Evolutionary conservation across 1,140 invertebrate species (phyloP), one percentile per base, ranked within the genome.

Genomic region (Bicyclus anynana): DNA sequence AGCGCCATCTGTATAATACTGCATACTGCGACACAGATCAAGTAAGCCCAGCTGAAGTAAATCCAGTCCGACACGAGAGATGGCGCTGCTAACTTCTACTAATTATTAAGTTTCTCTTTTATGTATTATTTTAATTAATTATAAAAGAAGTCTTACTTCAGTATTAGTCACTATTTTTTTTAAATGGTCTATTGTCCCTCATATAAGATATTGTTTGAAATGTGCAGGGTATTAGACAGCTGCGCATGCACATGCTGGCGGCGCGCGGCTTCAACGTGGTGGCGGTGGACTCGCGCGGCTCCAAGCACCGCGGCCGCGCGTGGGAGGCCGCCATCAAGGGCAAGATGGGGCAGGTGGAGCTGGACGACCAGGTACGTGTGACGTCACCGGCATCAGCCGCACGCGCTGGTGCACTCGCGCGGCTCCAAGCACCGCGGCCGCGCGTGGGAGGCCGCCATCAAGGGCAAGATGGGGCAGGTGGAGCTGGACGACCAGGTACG

Each of bases 181-280:
- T n/a, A n/a, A n/a, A n/a, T n/a, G n/a, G n/a, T n/a, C n/a, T n/a
- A 23, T 23, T 23, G 23, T 23, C 23, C n/a, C n/a, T 23, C 23
- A 23, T 7, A 23, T 2, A 23, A 23, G 23, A 7, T 23, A 23
- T 4, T 23, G 7, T 2, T 12, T 20, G 3, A 23, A 16, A 13
- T 51, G 2, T 37, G 0, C 72, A 96, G 95, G 96, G 95, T 56
- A 94, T 95, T 90, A 92, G 97, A 56, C 96, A 98, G 77, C 89
- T 98, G 12, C 91, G 97, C 51, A 95, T 98, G 92, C 96, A 99
- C 69, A 98, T 99, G 92, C 89, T 99, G 46, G 96, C 97, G 6
- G 94, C 97, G n/a, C 93, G 98, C 68, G 98, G 98, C 0, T 99
- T 99, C 88, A 97, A 96, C 78, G 98, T 99, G 1, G 93, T 99